A percentile compares a stretch with the other conserved stretches of the same genome.
phyloP scores from a whole-genome alignment of 2,797 vertebrate species.

The Chromobotia macracanthus region DNA sequence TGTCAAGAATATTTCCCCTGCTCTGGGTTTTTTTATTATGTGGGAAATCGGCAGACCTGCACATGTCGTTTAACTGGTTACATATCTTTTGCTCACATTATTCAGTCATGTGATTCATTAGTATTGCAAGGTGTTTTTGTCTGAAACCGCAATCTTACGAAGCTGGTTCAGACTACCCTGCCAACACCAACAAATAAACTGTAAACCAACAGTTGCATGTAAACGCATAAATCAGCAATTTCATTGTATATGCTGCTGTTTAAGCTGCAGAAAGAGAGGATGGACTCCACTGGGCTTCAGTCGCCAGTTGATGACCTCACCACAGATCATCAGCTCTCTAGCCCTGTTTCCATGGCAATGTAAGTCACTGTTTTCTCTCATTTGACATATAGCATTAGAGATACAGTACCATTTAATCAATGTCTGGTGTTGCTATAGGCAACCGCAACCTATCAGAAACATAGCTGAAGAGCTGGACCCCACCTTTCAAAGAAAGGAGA shows the following conservation, averaged over 20 bases:
- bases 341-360: constrained; percentile 62
- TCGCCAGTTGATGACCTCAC: constrained; percentile 73
- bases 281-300: constrained; percentile 77
- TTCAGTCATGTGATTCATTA: not conserved
- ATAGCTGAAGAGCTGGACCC: constrained; percentile 81
- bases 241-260: not conserved
- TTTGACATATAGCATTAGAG: not conserved
- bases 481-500: constrained; percentile 75
- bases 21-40: not conserved
- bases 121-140: not conserved
- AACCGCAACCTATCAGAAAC: constrained; percentile 70
- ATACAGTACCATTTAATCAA: not conserved
- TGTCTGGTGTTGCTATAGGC: constrained; percentile 60
- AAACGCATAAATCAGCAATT: not conserved
- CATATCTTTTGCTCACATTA: not conserved
- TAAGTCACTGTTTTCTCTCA: constrained; percentile 57
- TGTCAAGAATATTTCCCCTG: not conserved
- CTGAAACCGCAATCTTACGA: not conserved
- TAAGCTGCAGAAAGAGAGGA: constrained; percentile 72
- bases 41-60: too few relatives aligned
- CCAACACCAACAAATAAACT: not conserved
- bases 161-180: not conserved
- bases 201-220: not conserved
- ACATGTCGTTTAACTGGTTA: not conserved
- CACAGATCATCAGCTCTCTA: constrained; percentile 70